Evolutionary conservation across 2,888 invertebrate species (phyloP).

Genomic region (Lochmaea capreae): DNA sequence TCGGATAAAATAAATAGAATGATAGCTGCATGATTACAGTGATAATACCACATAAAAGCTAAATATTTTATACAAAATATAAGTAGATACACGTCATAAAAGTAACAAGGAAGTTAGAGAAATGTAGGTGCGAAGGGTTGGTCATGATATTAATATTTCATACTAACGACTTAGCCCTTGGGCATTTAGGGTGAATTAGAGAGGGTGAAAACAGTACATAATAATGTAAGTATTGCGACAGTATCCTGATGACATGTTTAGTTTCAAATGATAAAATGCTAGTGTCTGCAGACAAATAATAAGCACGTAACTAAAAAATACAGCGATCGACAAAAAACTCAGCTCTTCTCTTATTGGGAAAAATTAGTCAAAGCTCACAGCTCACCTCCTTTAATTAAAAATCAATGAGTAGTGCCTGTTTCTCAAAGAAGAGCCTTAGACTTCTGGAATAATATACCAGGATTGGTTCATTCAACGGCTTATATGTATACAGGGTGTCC

Average conservation of each 20-base stretch:
- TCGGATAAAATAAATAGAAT: no score
- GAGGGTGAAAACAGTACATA: background rate
- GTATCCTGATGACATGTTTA: background rate
- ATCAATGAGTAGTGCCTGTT: no score
- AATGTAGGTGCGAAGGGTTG: background rate
- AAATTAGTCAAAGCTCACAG: no score
- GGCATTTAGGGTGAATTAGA: background rate
- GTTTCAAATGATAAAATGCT: background rate
- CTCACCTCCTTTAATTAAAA: no score
- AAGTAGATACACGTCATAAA: background rate
- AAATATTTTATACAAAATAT: background rate
- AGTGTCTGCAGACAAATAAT: background rate
- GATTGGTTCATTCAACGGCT: no score
- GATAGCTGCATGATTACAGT: no score
- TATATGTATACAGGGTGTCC: no score
- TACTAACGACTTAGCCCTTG: background rate
- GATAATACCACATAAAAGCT: no score
- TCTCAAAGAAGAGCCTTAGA: no score
- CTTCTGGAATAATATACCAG: no score
- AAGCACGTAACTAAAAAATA: background rate
- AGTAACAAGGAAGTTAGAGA: background rate
- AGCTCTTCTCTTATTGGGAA: no score
- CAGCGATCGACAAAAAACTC: no score
- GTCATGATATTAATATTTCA: constrained; percentile 3
- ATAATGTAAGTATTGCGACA: background rate